A percentile compares a stretch with the other conserved stretches of the same genome.
Conservation (phyloP, 2,113 vertebrate genomes). For the Himantopus leucocephalus region DNA sequence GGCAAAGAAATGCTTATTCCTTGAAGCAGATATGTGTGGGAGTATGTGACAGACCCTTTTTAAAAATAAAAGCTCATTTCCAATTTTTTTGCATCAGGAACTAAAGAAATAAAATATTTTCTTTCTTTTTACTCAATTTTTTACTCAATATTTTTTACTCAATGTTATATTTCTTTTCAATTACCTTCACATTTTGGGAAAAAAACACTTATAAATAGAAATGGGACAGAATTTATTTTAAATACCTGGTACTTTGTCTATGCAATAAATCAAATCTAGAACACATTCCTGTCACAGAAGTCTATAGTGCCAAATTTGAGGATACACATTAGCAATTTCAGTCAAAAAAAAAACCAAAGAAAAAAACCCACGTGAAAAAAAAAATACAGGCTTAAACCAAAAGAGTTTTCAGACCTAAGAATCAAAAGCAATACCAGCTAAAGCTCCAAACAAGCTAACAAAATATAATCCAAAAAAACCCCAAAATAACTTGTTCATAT, state of each 20-base stretch:
- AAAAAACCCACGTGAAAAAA: accelerated
- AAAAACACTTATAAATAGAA: background rate
- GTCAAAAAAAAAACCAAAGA: background rate
- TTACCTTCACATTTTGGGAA: background rate
- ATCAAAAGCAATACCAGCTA: background rate
- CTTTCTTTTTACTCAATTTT: background rate
- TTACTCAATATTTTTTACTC: background rate
- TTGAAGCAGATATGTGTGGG: background rate
- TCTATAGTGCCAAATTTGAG: background rate
- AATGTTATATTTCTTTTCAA: background rate
- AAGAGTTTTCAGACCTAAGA: background rate
- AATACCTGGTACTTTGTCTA: background rate
- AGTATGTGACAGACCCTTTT: background rate
- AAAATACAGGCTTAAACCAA: background rate
- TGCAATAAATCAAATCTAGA: background rate
- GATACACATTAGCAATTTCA: background rate
- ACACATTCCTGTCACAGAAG: background rate
- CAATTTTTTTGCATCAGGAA: background rate
- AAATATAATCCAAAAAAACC: background rate
- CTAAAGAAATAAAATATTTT: background rate
- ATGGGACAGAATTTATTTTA: background rate
- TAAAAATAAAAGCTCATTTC: background rate
- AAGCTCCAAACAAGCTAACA: background rate
- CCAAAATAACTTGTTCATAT: background rate
- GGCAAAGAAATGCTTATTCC: background rate